phyloP scores from a whole-genome alignment of 37 sponge, comb jelly and placozoan genomes.

The Haliclona indistincta region DNA sequence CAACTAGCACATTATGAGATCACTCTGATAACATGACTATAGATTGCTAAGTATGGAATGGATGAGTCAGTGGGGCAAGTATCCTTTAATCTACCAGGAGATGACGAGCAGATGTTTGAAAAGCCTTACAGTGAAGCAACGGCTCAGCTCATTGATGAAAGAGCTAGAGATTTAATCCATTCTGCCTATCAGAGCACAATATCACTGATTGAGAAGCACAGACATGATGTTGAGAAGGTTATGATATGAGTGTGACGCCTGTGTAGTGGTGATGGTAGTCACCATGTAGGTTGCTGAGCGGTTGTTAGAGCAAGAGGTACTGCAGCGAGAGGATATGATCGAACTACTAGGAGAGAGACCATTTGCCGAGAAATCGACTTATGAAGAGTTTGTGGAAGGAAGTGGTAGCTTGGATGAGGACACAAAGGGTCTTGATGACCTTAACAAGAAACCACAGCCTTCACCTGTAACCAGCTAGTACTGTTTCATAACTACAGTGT shows the following conservation, averaged over 20 bases:
- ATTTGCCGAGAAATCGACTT: conserved; percentile 94
- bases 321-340: conserved; percentile 96
- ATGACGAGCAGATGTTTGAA: conserved; percentile 84
- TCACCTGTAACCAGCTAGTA: no score
- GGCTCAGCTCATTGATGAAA: conserved; percentile 86
- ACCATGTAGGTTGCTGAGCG: conserved; percentile 79
- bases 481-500: no score
- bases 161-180: conserved; percentile 68
- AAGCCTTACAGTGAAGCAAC: conserved; percentile 99
- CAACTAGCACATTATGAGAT: not conserved
- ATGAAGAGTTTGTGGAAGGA: conserved; percentile 97
- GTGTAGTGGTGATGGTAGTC: not conserved
- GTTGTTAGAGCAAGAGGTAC: conserved; percentile 86
- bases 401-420: conserved; percentile 82
- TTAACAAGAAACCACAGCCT: no score
- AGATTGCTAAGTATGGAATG: conserved; percentile 96
- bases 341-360: conserved; percentile 85
- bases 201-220: conserved; percentile 69
- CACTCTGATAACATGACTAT: not conserved
- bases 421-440: no score
- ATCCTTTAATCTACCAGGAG: conserved; percentile 93
- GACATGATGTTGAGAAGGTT: conserved; percentile 67
- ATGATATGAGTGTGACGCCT: conserved; percentile 23
- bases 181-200: conserved; percentile 66
- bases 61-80: conserved; percentile 87